Evolutionary conservation across 2,888 invertebrate genomes (phyloP).

Genomic region (Leptothorax acervorum): DNA sequence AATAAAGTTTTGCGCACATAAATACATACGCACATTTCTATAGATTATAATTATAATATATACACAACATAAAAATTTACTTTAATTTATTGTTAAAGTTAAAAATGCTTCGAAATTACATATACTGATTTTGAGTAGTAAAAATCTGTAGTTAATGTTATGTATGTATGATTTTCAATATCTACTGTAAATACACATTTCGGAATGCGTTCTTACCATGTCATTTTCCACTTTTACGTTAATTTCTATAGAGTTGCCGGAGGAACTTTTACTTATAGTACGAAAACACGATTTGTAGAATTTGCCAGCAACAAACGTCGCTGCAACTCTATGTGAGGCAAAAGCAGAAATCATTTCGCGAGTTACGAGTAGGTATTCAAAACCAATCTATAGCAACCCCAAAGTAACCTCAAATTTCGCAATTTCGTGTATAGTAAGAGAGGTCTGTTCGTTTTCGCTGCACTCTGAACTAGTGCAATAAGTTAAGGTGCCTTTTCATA

Average conservation of each 20-base stretch:
- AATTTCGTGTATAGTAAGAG: too few relatives aligned
- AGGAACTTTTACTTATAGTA: conserved; percentile 7
- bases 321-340: not conserved
- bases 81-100: not conserved
- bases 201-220: not conserved
- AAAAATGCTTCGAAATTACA: not conserved
- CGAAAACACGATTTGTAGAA: not conserved
- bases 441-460: too few relatives aligned
- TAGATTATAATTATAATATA: too few relatives aligned
- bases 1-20: not conserved
- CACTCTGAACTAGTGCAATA: too few relatives aligned
- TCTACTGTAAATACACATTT: not conserved
- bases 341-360: conserved; percentile 12
- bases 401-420: too few relatives aligned
- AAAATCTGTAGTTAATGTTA: not conserved
- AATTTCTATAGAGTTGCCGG: not conserved
- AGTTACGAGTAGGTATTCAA: not conserved
- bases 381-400: not conserved
- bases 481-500: too few relatives aligned
- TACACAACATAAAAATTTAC: not conserved
- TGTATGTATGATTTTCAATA: not conserved
- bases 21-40: not conserved
- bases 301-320: conserved; percentile 3
- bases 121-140: not conserved
- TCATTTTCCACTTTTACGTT: not conserved